Conservation (phyloP, 2,888 invertebrate genomes). For the Lithosia quadra region DNA sequence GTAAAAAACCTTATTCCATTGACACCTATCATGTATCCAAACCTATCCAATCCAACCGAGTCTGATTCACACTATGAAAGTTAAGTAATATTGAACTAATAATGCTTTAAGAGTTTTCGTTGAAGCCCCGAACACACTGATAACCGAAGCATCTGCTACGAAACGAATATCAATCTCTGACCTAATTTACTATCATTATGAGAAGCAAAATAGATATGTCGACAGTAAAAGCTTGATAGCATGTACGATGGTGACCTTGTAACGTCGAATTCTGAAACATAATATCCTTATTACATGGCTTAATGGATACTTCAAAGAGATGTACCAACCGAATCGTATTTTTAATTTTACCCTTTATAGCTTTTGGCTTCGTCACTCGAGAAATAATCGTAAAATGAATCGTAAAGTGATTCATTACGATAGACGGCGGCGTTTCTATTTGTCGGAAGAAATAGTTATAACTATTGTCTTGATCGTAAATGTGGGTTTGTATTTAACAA, state of each 20-base stretch:
- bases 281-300: constrained; percentile 1
- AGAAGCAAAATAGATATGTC: constrained; percentile 1
- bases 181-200: neutral
- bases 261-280: neutral
- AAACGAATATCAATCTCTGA: neutral
- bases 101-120: too few species aligned
- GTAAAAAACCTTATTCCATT: too few species aligned
- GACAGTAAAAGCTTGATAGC: neutral
- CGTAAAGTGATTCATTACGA: constrained; percentile 24
- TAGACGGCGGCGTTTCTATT: constrained; percentile 9
- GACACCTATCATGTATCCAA: neutral
- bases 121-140: too few species aligned
- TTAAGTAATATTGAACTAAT: too few species aligned
- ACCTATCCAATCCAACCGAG: neutral
- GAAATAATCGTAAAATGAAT: constrained; percentile 31
- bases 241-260: neutral
- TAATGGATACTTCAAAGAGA: constrained; percentile 21
- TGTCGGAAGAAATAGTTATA: constrained; percentile 7
- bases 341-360: constrained; percentile 20
- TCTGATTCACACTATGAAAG: too few species aligned
- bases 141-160: neutral
- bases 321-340: constrained; percentile 8
- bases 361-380: constrained; percentile 25
- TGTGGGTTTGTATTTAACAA: neutral
- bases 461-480: neutral